phyloP scores from a whole-genome alignment of 2,113 vertebrate species.

The Catharus fuscescens region DNA sequence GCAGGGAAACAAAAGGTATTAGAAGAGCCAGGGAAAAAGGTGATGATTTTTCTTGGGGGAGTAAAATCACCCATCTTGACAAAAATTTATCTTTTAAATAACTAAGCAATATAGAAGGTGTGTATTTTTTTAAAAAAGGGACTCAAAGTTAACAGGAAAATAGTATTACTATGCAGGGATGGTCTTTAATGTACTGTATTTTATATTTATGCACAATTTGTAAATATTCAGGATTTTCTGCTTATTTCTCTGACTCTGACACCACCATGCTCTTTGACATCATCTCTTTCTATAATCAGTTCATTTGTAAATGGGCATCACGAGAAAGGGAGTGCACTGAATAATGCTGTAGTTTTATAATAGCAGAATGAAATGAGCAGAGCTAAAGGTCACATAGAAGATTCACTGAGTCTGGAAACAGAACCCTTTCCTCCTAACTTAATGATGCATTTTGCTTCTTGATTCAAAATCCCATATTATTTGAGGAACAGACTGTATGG shows the following conservation, averaged over 20 bases:
- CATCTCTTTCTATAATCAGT: background rate
- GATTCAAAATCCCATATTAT: background rate
- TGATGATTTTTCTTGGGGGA: background rate
- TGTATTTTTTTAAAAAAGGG: background rate
- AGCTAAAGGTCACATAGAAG: background rate
- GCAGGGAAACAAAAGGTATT: background rate
- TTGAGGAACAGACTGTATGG: background rate
- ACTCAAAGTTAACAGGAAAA: background rate
- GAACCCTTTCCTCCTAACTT: background rate
- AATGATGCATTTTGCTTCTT: background rate
- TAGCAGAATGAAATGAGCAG: background rate
- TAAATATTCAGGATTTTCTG: background rate
- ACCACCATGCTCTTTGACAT: background rate
- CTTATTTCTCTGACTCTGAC: background rate
- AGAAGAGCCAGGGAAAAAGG: background rate
- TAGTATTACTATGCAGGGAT: background rate
- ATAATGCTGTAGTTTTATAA: background rate
- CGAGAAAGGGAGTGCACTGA: background rate
- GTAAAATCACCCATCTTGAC: background rate
- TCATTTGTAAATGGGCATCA: background rate
- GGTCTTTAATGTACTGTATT: background rate
- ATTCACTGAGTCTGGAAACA: background rate
- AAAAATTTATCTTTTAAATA: background rate
- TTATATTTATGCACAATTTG: background rate
- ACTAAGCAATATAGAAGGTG: background rate